Conservation (phyloP, 2,797 vertebrate genomes). For the Gallirallus australis region DNA sequence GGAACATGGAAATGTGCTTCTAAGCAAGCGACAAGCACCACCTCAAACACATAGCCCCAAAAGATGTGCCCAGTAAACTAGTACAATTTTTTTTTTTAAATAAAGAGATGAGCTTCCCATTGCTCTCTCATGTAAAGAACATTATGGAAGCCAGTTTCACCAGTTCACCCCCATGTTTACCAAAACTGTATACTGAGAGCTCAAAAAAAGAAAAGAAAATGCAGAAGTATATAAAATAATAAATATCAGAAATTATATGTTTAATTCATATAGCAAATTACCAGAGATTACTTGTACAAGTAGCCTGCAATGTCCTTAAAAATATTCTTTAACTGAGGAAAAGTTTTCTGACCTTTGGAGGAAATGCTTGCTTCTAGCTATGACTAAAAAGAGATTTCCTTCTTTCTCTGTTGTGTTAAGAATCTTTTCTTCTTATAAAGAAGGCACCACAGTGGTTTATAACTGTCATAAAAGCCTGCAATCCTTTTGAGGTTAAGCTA, state of each 20-base stretch:
- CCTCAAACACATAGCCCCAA: background rate
- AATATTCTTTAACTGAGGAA: constrained; percentile 83
- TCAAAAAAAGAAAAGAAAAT: constrained; percentile 48
- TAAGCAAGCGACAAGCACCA: constrained; percentile 2
- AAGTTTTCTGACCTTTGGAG: constrained; percentile 89
- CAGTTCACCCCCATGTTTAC: constrained; percentile 65
- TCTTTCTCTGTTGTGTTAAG: constrained; percentile 87
- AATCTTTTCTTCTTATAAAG: constrained; percentile 89
- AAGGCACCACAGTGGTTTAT: constrained; percentile 88
- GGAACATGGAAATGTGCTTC: constrained; percentile 19
- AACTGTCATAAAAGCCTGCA: constrained; percentile 87
- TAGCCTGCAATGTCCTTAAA: constrained; percentile 82
- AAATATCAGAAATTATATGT: constrained; percentile 71
- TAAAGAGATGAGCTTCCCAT: constrained; percentile 1
- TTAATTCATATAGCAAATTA: constrained; percentile 80
- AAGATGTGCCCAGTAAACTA: constrained; percentile 12
- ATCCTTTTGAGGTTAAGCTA: constrained; percentile 88
- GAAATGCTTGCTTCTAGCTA: constrained; percentile 87
- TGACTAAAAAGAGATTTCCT: constrained; percentile 86
- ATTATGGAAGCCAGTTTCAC: constrained; percentile 43
- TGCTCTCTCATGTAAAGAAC: constrained; percentile 31
- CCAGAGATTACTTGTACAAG: constrained; percentile 77
- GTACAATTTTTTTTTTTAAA: background rate
- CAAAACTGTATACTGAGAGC: background rate
- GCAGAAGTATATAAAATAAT: constrained; percentile 42